phyloP scores from a whole-genome alignment of 2,113 vertebrate genomes.

The Gobius niger region DNA sequence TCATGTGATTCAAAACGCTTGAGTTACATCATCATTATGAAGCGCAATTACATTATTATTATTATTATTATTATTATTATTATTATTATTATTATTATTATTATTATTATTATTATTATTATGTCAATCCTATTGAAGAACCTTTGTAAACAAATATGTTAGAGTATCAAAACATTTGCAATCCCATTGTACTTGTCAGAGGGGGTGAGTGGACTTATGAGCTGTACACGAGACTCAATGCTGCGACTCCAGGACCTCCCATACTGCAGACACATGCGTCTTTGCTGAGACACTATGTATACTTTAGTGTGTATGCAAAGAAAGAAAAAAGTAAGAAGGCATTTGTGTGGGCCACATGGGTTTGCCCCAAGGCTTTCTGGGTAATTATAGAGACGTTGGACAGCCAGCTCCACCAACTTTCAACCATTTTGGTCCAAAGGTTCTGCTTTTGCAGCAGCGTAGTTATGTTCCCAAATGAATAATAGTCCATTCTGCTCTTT shows the following conservation, averaged over 20 bases:
- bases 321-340: constrained; percentile 34
- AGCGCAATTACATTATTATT: too few species aligned
- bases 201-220: constrained; percentile 2
- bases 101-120: too few species aligned
- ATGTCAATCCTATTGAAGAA: too few species aligned
- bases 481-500: constrained; percentile 42
- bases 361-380: constrained; percentile 60
- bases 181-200: neutral
- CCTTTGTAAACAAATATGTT: too few species aligned
- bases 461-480: constrained; percentile 50
- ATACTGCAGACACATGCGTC: constrained; percentile 63
- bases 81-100: too few species aligned
- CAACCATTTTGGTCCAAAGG: constrained; percentile 39
- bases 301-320: constrained; percentile 12
- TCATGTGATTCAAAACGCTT: too few species aligned
- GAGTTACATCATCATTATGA: too few species aligned
- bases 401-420: constrained; percentile 52
- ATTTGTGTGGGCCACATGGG: constrained; percentile 58
- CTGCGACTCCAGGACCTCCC: constrained; percentile 63
- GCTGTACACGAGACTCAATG: constrained; percentile 41
- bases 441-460: constrained; percentile 38
- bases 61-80: too few species aligned
- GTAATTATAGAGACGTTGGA: constrained; percentile 71
- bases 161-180: too few species aligned
- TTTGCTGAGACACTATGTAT: constrained; percentile 22